Conservation (phyloP, 2,888 invertebrate species). For the Teleiodes luculella region DNA sequence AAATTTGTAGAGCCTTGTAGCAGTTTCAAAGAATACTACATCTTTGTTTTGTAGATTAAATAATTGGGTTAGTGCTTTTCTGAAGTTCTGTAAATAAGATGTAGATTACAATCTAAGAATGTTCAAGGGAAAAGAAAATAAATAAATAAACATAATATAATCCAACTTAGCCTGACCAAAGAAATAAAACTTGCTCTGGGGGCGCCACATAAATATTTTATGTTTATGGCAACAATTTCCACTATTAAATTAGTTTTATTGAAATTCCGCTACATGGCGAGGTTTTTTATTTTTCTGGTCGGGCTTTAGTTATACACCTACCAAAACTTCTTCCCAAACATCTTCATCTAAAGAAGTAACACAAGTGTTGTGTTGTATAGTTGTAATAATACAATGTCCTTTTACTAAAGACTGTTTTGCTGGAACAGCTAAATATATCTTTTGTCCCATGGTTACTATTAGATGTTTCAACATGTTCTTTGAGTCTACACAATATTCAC, state of each 20-base stretch:
- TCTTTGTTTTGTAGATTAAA: constrained; percentile 86
- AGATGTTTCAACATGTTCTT: constrained; percentile 89
- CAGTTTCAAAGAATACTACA: constrained; percentile 94
- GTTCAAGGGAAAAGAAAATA: no score
- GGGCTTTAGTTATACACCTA: no score
- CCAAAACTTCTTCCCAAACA: constrained; percentile 92
- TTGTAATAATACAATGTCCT: constrained; percentile 92
- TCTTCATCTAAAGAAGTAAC: constrained; percentile 95
- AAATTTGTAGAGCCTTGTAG: constrained; percentile 83
- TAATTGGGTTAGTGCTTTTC: constrained; percentile 87
- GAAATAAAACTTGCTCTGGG: no score
- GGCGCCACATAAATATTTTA: no score
- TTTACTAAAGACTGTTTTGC: constrained; percentile 87
- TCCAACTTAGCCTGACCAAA: no score
- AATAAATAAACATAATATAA: no score
- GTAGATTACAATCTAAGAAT: no score
- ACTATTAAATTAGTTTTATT: no score
- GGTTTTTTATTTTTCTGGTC: no score
- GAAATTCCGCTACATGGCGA: no score
- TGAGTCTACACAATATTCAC: constrained; percentile 90
- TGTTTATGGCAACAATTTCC: no score
- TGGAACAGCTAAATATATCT: constrained; percentile 92
- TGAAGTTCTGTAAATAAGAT: constrained; percentile 79
- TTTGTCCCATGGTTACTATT: constrained; percentile 87
- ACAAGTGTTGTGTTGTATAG: constrained; percentile 88